These are phyloP conservation scores for Apamea anceps DNA, from an alignment of 2,888 invertebrate species.

Conservation along the genomic window DNA sequence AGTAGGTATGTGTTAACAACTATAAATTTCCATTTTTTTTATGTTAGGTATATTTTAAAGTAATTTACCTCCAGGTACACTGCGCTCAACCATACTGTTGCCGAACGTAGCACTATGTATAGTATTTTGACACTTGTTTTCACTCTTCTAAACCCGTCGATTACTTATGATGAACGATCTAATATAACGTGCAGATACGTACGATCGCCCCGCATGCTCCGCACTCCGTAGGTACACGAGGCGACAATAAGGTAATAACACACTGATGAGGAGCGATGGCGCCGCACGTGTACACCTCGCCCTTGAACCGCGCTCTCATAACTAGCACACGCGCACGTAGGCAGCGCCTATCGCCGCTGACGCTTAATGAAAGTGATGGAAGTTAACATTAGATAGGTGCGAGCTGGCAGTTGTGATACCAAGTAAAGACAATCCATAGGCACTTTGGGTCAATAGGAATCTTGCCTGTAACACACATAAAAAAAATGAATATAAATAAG, in stretches of 20 bases:
- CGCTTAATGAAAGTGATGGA: constrained; percentile 24
- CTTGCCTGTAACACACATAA: background rate
- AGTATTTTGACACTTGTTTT: background rate
- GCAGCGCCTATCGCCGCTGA: background rate
- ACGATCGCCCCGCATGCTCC: background rate
- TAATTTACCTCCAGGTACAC: too few species aligned
- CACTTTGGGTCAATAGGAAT: background rate
- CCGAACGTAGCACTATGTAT: background rate
- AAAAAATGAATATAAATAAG: too few species aligned
- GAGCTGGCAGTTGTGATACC: constrained; percentile 7
- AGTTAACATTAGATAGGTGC: constrained; percentile 4
- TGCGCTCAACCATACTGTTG: background rate
- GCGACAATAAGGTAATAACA: constrained; percentile 41
- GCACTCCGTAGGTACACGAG: constrained; percentile 43
- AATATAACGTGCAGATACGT: background rate
- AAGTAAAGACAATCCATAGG: constrained; percentile 8
- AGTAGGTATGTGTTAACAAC: background rate
- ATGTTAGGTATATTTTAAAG: background rate
- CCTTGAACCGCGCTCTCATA: constrained; percentile 47
- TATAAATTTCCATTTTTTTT: background rate
- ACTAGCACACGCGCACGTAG: constrained; percentile 10
- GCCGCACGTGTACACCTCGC: constrained; percentile 45
- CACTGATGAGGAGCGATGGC: constrained; percentile 30
- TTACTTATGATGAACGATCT: background rate
- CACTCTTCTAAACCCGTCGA: background rate